Evolutionary conservation across 2,113 vertebrate genomes (phyloP).

Genomic region (Oreotragus oreotragus): DNA sequence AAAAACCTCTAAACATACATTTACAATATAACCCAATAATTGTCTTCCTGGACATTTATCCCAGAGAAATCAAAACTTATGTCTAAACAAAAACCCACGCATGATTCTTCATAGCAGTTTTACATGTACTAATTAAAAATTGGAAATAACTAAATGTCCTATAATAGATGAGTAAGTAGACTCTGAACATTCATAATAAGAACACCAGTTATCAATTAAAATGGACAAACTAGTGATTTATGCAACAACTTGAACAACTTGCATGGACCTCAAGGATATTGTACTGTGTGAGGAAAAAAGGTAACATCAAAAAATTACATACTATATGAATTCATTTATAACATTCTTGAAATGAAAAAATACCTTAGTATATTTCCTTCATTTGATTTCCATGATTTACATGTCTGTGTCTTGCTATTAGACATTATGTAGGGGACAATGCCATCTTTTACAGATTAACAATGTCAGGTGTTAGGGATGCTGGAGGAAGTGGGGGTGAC

Average conservation of each 20-base stretch:
- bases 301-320: not conserved
- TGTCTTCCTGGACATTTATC: not conserved
- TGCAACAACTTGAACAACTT: not conserved
- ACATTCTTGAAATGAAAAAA: not conserved
- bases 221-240: not conserved
- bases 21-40: not conserved
- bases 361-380: not conserved
- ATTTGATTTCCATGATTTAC: not conserved
- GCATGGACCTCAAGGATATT: not conserved
- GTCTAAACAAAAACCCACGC: not conserved
- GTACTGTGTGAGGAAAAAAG: rapidly evolving
- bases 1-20: not conserved
- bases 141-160: not conserved
- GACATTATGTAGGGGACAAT: not conserved
- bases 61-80: not conserved
- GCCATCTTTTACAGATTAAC: not conserved
- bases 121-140: not conserved
- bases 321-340: not conserved
- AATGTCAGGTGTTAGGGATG: not conserved
- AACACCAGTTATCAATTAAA: not conserved
- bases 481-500: not conserved
- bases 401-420: not conserved
- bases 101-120: not conserved
- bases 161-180: not conserved
- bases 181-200: not conserved